Base-by-base conservation (phyloP, 2,797 vertebrate genomes). In the Rhinophrynus dorsalis region DNA sequence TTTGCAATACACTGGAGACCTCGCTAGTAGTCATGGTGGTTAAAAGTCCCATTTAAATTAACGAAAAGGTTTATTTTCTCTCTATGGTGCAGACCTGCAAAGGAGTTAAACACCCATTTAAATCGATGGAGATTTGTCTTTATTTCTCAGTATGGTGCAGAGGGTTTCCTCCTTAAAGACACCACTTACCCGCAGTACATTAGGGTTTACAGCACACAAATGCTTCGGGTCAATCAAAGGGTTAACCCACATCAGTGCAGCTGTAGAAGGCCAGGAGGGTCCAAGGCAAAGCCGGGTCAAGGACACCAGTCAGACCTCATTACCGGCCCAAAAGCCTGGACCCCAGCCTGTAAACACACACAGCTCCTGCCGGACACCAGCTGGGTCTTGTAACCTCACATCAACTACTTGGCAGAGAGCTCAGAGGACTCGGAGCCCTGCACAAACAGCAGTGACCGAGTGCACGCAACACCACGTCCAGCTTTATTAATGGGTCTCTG, bases 321-420 rank as follows among this genome's bases (percentile, higher is more conserved):
- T 69, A 61, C 48, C 27, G 58, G 67, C 26, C 44, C 44, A 68
- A 68, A 23, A 40, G 24, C 47, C 66, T 24, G 33, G 27, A 48
- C 58, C 57, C 20, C 67, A 70, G 48, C 47, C n/a, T 45, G 20
- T 54, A 70, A 70, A 70, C 67, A 70, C 35, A 8, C 17, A 27
- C 32, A 26, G 67, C 57, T 47, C 24, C 20, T 52, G 47, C 35
- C 38, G 67, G 67, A 70, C 58, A 27, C 67, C 67, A 70, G 67
- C 58, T 69, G 67, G 37, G 35, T 5, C 38, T 62, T 30, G 11
- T 69, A 69, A 21, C 20, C 45, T 40, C 29, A 13, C 45, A 51
- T 40, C 7, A 17, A 60, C 44, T 11, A 50, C 44, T 68, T 68
- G 66, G 66, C 66, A 59, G 18, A 24, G 18, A 32, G 11, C 7